Evolutionary conservation across 2,888 invertebrate genomes (phyloP).

Genomic region (Poecilus cupreus): DNA sequence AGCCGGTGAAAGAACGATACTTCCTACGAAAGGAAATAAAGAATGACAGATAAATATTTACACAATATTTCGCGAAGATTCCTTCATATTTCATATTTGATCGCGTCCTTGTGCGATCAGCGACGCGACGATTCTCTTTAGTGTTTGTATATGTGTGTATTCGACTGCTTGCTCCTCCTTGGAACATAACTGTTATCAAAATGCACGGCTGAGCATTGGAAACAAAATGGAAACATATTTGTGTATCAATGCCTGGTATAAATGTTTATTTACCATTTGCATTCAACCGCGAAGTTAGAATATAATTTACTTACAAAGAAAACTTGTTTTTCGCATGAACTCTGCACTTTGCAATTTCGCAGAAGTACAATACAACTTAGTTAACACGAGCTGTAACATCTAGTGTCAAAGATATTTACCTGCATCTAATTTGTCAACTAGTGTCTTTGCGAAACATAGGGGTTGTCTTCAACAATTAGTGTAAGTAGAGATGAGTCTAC

Average conservation of each 20-base stretch:
- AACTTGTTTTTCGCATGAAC: too few relatives aligned
- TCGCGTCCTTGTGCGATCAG: conserved; percentile 4
- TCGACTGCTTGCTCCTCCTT: neutral
- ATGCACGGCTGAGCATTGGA: neutral
- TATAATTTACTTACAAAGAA: too few relatives aligned
- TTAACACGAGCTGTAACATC: too few relatives aligned
- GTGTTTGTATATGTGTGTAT: conserved; percentile 8
- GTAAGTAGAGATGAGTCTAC: too few relatives aligned
- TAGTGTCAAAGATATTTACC: too few relatives aligned
- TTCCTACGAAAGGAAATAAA: conserved; percentile 29
- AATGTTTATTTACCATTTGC: too few relatives aligned
- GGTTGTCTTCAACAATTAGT: too few relatives aligned
- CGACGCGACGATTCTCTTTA: neutral
- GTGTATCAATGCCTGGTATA: neutral
- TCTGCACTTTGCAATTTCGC: too few relatives aligned
- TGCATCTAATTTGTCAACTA: too few relatives aligned
- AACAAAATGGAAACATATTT: neutral
- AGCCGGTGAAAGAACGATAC: conserved; percentile 31
- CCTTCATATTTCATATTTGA: conserved; percentile 53
- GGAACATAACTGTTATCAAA: conserved; percentile 32
- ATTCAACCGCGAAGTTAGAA: too few relatives aligned
- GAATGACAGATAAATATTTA: conserved; percentile 54
- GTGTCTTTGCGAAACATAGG: too few relatives aligned
- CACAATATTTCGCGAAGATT: conserved; percentile 49
- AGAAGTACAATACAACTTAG: too few relatives aligned